phyloP scores from a whole-genome alignment of 2,888 invertebrate species.

The Ceramica pisi region DNA sequence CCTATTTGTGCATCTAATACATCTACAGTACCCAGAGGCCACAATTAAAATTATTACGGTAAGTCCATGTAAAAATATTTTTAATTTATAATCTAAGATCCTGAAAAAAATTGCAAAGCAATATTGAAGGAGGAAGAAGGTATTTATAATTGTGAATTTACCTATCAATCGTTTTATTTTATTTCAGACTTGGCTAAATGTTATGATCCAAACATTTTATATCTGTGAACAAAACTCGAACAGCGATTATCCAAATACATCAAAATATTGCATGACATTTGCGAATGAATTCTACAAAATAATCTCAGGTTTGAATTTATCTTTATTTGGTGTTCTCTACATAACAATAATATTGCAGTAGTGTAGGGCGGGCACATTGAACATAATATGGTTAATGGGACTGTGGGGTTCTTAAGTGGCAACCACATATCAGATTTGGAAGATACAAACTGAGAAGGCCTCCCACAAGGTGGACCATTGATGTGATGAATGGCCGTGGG shows the following conservation, averaged over 20 bases:
- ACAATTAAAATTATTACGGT: conserved; percentile 81
- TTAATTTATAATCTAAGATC: too few species aligned
- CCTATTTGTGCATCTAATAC: conserved; percentile 80
- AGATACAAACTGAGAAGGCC: neutral
- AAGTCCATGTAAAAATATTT: conserved; percentile 62
- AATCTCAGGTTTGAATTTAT: conserved; percentile 75
- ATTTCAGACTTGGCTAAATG: conserved; percentile 83
- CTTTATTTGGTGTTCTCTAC: neutral
- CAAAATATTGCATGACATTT: conserved; percentile 77
- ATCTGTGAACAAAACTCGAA: conserved; percentile 80
- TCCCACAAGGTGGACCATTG: neutral
- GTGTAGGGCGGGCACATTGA: too few species aligned
- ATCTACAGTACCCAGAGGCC: conserved; percentile 82
- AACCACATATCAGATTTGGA: too few species aligned
- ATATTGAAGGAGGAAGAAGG: neutral
- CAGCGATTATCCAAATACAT: conserved; percentile 81
- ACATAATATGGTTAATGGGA: too few species aligned
- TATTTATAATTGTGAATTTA: neutral
- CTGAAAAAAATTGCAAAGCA: neutral
- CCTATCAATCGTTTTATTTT: neutral
- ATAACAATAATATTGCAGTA: too few species aligned
- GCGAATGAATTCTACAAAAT: conserved; percentile 82
- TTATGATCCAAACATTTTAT: conserved; percentile 82
- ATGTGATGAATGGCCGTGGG: neutral
- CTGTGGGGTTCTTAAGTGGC: too few species aligned